Evolutionary conservation across 2,113 vertebrate genomes (phyloP).

Genomic region (Zapus hudsonius): DNA sequence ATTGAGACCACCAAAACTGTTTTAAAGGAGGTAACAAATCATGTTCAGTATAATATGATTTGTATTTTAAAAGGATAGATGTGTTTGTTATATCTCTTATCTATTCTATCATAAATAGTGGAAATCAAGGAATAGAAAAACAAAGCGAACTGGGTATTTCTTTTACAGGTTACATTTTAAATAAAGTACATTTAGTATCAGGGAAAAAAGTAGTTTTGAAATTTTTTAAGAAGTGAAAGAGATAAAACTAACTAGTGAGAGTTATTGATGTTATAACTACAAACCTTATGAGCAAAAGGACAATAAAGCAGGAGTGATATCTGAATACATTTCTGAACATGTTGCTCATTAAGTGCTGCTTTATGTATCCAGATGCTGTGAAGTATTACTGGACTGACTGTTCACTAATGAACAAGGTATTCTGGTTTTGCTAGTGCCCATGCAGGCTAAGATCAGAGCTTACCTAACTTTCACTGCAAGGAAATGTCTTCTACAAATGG

Average conservation of each 20-base stretch:
- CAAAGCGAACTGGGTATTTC: not conserved
- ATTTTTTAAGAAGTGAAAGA: not conserved
- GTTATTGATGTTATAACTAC: not conserved
- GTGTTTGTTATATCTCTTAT: not conserved
- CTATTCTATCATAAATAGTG: not conserved
- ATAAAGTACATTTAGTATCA: not conserved
- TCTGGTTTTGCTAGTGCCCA: no score
- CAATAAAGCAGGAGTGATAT: no score
- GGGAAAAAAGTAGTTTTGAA: not conserved
- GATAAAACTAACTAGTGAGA: not conserved
- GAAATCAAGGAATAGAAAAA: not conserved
- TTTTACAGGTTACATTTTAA: not conserved
- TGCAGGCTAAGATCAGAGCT: no score
- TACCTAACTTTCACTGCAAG: no score
- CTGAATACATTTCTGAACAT: no score
- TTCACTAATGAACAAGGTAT: no score
- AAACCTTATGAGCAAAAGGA: no score
- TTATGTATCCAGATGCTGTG: no score
- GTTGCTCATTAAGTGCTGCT: no score
- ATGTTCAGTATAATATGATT: not conserved
- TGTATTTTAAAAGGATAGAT: not conserved
- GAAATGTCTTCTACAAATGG: no score
- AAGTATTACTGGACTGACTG: no score
- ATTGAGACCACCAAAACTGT: not conserved
- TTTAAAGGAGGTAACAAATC: not conserved